Percentiles rank a stretch among this genome's conserved stretches.
Conservation (phyloP, 2,888 invertebrate species). For the Octonoba sinensis region DNA sequence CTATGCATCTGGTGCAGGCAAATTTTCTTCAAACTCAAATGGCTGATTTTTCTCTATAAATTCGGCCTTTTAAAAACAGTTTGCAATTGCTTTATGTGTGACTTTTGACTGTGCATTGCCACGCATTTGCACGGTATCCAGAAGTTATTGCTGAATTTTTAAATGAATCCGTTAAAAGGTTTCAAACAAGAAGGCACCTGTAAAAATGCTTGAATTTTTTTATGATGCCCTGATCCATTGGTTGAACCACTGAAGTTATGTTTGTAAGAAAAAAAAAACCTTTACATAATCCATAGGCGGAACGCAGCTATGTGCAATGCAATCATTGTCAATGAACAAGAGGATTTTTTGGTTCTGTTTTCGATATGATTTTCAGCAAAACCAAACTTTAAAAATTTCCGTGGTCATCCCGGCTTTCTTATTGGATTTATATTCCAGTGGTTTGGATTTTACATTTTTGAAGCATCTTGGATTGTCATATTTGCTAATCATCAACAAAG, state of each 20-base stretch:
- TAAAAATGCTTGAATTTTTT: background rate
- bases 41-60: background rate
- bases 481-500: too few species aligned
- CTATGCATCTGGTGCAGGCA: too few species aligned
- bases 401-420: too few species aligned
- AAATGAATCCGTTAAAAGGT: background rate
- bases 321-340: background rate
- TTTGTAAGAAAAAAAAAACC: background rate
- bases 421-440: too few species aligned
- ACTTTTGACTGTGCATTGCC: background rate
- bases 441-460: too few species aligned
- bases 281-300: background rate
- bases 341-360: conserved; percentile 1
- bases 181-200: too few species aligned
- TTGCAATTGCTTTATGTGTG: too few species aligned
- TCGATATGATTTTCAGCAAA: too few species aligned
- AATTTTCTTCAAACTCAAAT: too few species aligned
- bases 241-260: conserved; percentile 3
- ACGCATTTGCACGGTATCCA: background rate
- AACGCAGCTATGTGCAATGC: background rate
- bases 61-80: conserved; percentile 1
- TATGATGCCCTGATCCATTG: conserved; percentile 4
- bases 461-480: too few species aligned
- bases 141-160: background rate
- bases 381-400: too few species aligned